Evolutionary conservation across 2,797 vertebrate genomes (phyloP).

Genomic region (Nyctibius grandis): DNA sequence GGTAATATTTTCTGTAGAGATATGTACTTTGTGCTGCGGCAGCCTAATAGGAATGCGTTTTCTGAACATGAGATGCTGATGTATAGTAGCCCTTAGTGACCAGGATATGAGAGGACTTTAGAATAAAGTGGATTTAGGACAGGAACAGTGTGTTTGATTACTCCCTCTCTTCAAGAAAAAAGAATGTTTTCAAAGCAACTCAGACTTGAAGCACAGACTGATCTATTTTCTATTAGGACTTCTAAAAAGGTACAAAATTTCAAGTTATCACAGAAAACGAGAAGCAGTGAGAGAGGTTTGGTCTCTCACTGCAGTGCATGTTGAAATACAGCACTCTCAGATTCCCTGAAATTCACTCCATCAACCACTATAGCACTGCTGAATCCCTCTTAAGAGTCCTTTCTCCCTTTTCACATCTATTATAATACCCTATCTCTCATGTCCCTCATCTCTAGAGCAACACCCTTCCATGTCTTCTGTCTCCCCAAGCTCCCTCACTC

Average conservation of each 20-base stretch:
- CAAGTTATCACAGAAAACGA: neutral
- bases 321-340: neutral
- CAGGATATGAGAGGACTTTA: neutral
- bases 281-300: neutral
- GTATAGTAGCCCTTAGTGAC: neutral
- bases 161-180: neutral
- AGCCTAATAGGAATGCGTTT: neutral
- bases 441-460: neutral
- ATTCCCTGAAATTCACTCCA: neutral
- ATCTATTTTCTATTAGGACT: neutral
- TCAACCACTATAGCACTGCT: fast-evolving
- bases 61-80: neutral
- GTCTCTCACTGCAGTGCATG: neutral
- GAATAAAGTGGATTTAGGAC: neutral
- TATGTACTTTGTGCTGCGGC: neutral
- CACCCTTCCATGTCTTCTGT: neutral
- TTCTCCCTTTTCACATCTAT: neutral
- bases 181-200: neutral
- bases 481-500: neutral
- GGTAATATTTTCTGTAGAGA: neutral
- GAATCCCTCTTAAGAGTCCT: neutral
- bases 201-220: neutral
- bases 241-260: neutral
- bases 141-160: neutral
- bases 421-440: neutral